A percentile compares a stretch with the other conserved stretches of the same genome.
These are phyloP conservation scores for Nomada lathburiana DNA, from an alignment of 2,888 invertebrate genomes.

Conservation along the genomic window DNA sequence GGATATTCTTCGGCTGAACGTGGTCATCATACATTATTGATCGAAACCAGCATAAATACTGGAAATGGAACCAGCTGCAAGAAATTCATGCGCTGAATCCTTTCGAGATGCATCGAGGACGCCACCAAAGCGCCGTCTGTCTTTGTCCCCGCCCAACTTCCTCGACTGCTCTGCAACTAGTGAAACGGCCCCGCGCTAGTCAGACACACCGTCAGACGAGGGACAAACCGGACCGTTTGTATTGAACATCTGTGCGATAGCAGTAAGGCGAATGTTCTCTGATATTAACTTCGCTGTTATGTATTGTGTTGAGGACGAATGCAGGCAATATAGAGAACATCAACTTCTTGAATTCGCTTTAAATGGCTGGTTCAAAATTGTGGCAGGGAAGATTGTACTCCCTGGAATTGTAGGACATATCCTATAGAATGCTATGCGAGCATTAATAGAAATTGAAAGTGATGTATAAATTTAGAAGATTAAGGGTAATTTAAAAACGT, in stretches of 20 bases:
- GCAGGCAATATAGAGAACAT: not conserved
- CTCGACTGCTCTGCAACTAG: slow-evolving; percentile 1
- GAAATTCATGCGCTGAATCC: slow-evolving; percentile 51
- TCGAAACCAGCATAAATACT: slow-evolving; percentile 46
- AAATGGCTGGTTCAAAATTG: too few relatives aligned
- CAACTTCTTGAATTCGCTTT: not conserved
- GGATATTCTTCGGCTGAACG: slow-evolving; percentile 27
- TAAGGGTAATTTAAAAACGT: too few relatives aligned
- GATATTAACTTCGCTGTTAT: slow-evolving; percentile 28
- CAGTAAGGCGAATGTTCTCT: not conserved
- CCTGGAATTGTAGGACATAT: too few relatives aligned
- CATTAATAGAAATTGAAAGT: too few relatives aligned
- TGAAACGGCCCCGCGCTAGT: slow-evolving; percentile 25
- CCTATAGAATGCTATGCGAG: too few relatives aligned
- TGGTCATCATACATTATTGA: slow-evolving; percentile 52
- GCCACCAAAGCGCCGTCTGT: not conserved
- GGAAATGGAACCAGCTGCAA: slow-evolving; percentile 43
- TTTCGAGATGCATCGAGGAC: slow-evolving; percentile 26
- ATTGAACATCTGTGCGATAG: slow-evolving; percentile 31
- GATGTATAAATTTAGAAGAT: too few relatives aligned
- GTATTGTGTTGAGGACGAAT: slow-evolving; percentile 11
- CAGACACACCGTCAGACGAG: not conserved
- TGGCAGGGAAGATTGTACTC: too few relatives aligned
- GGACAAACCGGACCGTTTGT: not conserved
- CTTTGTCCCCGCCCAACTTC: not conserved